Evolutionary conservation across 2,113 vertebrate genomes (phyloP).

Genomic region (Danionella cerebrum): DNA sequence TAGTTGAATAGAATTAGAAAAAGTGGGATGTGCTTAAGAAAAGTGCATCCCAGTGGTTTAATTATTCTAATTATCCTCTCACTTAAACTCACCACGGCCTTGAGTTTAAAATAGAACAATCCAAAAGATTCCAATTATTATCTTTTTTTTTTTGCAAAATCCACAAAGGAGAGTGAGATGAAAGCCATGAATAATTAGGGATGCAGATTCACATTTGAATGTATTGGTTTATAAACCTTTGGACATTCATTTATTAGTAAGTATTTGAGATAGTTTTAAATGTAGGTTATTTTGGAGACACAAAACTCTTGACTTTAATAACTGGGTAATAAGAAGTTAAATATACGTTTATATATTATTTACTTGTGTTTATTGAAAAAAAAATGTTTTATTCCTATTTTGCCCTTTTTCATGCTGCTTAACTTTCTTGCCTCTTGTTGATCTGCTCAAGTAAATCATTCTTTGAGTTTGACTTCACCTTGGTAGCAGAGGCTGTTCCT

Average conservation of each 20-base stretch:
- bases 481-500: no score
- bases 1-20: conserved; percentile 35
- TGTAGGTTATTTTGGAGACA: not conserved
- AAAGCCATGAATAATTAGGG: conserved; percentile 9
- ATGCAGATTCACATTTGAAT: not conserved
- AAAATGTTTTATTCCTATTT: no score
- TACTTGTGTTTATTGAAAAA: no score
- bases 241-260: no score
- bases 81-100: conserved; percentile 49
- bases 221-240: not conserved
- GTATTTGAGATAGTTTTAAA: not conserved
- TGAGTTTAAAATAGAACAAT: conserved; percentile 27
- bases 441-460: no score
- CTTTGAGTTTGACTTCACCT: no score
- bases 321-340: no score
- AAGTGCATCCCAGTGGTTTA: conserved; percentile 62
- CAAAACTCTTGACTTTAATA: no score
- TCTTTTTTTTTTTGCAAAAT: conserved; percentile 23
- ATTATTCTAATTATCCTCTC: conserved; percentile 67
- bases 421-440: no score
- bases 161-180: conserved; percentile 18
- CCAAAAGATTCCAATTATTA: conserved; percentile 32
- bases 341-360: no score
- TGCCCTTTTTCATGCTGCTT: no score
- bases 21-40: conserved; percentile 41